A percentile compares a stretch with the other conserved stretches of the same genome.
Evolutionary conservation across 2,888 invertebrate species (phyloP).

Genomic region (Lysandra bellargus): DNA sequence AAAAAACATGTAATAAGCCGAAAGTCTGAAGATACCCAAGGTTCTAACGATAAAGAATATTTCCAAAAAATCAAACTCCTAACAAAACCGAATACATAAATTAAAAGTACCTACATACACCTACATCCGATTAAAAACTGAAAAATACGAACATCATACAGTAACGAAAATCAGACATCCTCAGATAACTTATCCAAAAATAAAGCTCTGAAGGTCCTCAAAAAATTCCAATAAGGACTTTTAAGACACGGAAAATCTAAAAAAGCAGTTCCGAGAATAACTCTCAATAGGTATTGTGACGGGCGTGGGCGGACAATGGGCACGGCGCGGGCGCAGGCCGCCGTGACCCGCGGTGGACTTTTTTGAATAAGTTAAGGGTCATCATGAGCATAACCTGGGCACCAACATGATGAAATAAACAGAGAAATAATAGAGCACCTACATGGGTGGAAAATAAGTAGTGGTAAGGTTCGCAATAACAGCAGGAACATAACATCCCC

Average conservation of each 20-base stretch:
- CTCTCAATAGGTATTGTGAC: slow-evolving; percentile 14
- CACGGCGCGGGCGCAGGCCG: background rate
- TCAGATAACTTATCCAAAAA: background rate
- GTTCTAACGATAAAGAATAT: too few relatives aligned
- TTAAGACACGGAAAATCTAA: background rate
- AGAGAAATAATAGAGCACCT: background rate
- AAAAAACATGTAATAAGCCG: too few relatives aligned
- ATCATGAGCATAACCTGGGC: background rate
- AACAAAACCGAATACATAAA: too few relatives aligned
- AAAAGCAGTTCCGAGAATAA: background rate
- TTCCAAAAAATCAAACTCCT: too few relatives aligned
- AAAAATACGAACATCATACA: too few relatives aligned
- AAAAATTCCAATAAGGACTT: background rate
- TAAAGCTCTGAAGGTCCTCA: background rate
- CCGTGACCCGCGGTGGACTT: slow-evolving; percentile 4
- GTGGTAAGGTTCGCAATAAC: too few relatives aligned
- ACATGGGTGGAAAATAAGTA: background rate
- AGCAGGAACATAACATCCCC: too few relatives aligned
- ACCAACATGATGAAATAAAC: background rate
- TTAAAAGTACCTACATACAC: too few relatives aligned
- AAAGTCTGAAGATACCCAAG: too few relatives aligned
- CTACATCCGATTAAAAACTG: too few relatives aligned
- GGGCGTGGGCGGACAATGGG: slow-evolving; percentile 16
- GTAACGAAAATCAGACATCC: background rate
- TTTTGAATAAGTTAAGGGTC: slow-evolving; percentile 5